Conservation (phyloP, 1,140 invertebrate species). For the Magallana angulata region DNA sequence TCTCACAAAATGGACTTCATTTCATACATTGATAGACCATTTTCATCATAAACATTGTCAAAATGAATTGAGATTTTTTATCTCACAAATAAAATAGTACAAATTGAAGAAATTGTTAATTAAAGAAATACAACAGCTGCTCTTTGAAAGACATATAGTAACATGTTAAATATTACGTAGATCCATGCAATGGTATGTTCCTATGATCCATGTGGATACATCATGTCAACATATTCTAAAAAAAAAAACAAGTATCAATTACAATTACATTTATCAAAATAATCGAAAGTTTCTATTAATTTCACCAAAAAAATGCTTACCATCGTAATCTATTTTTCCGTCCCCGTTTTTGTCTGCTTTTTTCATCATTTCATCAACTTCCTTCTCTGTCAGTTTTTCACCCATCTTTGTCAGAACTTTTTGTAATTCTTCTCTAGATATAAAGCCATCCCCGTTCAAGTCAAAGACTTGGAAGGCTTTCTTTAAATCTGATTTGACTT, state of each 20-base stretch:
- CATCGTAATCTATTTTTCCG: constrained; percentile 61
- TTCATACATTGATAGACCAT: no score
- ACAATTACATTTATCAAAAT: no score
- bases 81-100: no score
- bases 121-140: background rate
- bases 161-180: no score
- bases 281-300: no score
- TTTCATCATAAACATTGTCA: no score
- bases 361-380: constrained; percentile 95
- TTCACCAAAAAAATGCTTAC: constrained; percentile 9
- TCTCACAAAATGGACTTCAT: no score
- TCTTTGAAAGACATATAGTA: background rate
- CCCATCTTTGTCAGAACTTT: constrained; percentile 94
- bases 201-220: constrained; percentile 1
- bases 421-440: constrained; percentile 65
- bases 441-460: constrained; percentile 95
- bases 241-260: background rate
- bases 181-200: background rate
- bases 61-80: no score
- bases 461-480: constrained; percentile 99
- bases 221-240: background rate
- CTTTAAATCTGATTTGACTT: constrained; percentile 87
- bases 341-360: constrained; percentile 73
- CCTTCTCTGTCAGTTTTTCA: constrained; percentile 91
- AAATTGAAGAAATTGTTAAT: no score